Base-by-base conservation (phyloP, 2,113 vertebrate species). In the Grallaria varia region DNA sequence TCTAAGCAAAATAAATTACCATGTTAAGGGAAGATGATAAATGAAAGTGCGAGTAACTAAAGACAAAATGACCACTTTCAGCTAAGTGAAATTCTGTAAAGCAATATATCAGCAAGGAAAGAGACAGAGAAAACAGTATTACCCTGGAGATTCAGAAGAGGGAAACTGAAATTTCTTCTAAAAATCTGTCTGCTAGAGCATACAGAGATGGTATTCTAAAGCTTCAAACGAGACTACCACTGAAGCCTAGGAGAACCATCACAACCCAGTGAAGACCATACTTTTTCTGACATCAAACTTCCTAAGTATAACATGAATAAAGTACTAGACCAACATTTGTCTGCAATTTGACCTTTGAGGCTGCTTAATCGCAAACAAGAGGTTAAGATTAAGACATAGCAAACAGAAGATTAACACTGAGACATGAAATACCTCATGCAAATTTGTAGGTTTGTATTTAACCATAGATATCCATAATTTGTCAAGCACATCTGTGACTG, bases 331-430 rank as follows among this genome's bases (percentile, higher is more conserved):
- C n/a, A 71, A 74, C 22, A 81, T 24, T 87, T 78, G 35, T 19
- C 19, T 92, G 62, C 52, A 74, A 52, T 86, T 93, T 83, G 68
- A 93, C 84, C 56, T 85, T 47, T 72, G 17, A 78, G 33, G 44
- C 20, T 23, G 17, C 64, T 84, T 92, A 74, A 89, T 71, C 77
- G 69, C 68, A 67, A 89, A 78, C 30, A 89, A 90, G 47, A 89
- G 21, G 47, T 84, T 93, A 86, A 88, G 30, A 59, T 47, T 83
- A 92, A 90, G 63, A 80, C 27, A 40, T 1, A 10, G 37, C 44
- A 94, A 95, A 76, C 81, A 82, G 68, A 93, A 53, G 3, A 93
- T 80, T 63, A 80, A 35, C 86, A 91, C 5, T 2, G 3, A 81
- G 40, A 63, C 17, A 78, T 56, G 14, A 84, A 92, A 67, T 14